Base-by-base conservation (phyloP, 2,113 vertebrate genomes). In the Centropus unirufus region DNA sequence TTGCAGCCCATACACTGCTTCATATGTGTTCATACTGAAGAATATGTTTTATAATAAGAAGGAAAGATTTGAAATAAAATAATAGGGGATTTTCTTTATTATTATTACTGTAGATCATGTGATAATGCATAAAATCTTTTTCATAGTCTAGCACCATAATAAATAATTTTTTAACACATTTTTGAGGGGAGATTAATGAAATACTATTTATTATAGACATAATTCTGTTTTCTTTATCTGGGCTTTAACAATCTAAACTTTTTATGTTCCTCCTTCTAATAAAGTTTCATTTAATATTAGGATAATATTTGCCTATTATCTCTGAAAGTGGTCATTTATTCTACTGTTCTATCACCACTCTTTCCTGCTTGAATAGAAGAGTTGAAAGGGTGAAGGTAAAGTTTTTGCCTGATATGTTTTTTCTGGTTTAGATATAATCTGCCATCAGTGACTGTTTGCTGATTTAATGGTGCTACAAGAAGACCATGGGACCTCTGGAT, bases 301-400 rank as follows among this genome's bases (percentile, higher is more conserved):
- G 3, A 19, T 30, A 61, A 47, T 27, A 17, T 69, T 73, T 70
- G 12, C 6, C 29, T 47, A 12, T 55, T 55, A 30, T 61, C 64
- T 68, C 22, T 44, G 20, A 84, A 90, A 57, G 5, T 34, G 5
- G 0, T 17, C 34, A 36, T 63, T 57, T 74, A 3, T 66, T 66
- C 3, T 6, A 3, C 17, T 59, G 1, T 72, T 76, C 15, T 47
- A 10, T 30, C 2, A 12, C 5, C 4, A 2, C 54, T 51, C 29
- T 42, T 3, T 7, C 11, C 5, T n/a, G 1, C 4, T 27, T 58
- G 29, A 72, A 6, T 0, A 59, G 7, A 61, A 3, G 4, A 22
- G 4, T 40, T 15, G 7, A 40, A 83, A 68, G 20, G 2, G 4
- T 26, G 7, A 72, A 68, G 4, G 14, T 39, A 47, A 19, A 27